Conservation (phyloP, 2,113 vertebrate species). For the Nothocercus julius region DNA sequence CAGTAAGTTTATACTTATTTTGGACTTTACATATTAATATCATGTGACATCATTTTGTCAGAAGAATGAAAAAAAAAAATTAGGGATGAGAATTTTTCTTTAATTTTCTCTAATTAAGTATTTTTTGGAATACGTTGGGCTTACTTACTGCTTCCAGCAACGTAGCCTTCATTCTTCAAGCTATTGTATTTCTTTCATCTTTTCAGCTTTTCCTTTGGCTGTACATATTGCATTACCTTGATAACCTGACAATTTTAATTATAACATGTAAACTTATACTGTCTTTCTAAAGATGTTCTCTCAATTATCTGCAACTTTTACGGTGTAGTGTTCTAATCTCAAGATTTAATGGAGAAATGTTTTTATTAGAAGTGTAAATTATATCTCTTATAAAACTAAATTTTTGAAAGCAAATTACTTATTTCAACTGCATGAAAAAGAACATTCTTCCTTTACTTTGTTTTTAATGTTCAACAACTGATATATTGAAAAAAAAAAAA, state of each 20-base stretch:
- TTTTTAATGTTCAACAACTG: background rate
- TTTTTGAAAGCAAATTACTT: background rate
- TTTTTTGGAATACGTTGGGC: background rate
- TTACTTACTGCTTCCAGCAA: background rate
- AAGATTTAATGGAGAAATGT: background rate
- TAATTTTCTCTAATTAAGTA: background rate
- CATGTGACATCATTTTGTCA: background rate
- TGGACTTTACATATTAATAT: background rate
- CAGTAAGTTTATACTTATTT: background rate
- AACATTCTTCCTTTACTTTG: background rate
- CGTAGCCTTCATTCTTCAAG: background rate
- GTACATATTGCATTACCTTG: background rate
- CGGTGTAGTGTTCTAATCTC: background rate
- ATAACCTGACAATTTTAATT: background rate
- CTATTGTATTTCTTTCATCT: background rate
- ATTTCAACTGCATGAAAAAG: background rate
- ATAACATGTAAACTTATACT: background rate
- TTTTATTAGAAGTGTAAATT: background rate
- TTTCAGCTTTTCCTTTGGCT: background rate
- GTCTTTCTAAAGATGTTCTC: background rate
- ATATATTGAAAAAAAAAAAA: background rate
- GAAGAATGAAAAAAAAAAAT: background rate
- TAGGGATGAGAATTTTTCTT: background rate
- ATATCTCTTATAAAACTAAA: background rate
- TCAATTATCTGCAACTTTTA: background rate